phyloP scores from a whole-genome alignment of 2,113 vertebrate species.

The Zosterops japonicus region DNA sequence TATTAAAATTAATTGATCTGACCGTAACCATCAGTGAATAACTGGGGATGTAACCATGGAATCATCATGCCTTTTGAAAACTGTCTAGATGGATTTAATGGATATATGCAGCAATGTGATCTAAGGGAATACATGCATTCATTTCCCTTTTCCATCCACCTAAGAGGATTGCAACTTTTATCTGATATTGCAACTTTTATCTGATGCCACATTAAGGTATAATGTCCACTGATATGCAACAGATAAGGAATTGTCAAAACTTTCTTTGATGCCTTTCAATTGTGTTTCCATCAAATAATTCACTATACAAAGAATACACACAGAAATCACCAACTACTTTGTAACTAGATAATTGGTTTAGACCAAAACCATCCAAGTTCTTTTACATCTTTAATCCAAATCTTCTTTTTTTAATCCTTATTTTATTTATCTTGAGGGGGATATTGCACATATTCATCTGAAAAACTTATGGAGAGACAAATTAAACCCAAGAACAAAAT shows the following conservation, averaged over 20 bases:
- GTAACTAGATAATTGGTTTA: background rate
- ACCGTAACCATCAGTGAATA: background rate
- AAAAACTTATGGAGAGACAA: background rate
- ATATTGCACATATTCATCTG: background rate
- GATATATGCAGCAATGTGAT: background rate
- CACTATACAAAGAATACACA: background rate
- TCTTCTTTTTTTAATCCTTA: background rate
- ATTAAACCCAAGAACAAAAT: background rate
- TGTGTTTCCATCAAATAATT: background rate
- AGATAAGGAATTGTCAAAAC: conserved; percentile 18
- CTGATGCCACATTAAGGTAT: conserved; percentile 10
- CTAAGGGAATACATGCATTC: conserved; percentile 56
- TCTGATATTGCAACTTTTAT: conserved; percentile 38
- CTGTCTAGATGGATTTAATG: background rate
- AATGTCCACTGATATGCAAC: background rate
- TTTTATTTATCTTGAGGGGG: background rate
- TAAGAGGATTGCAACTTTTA: conserved; percentile 41
- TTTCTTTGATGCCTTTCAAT: conserved; percentile 27
- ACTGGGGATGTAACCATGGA: background rate
- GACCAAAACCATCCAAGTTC: background rate
- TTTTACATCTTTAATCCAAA: background rate
- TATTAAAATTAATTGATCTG: conserved; percentile 34
- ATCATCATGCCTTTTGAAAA: background rate
- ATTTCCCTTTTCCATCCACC: conserved; percentile 13
- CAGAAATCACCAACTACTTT: background rate